Conservation (phyloP, 2,797 vertebrate genomes). For the Crenichthys baileyi region DNA sequence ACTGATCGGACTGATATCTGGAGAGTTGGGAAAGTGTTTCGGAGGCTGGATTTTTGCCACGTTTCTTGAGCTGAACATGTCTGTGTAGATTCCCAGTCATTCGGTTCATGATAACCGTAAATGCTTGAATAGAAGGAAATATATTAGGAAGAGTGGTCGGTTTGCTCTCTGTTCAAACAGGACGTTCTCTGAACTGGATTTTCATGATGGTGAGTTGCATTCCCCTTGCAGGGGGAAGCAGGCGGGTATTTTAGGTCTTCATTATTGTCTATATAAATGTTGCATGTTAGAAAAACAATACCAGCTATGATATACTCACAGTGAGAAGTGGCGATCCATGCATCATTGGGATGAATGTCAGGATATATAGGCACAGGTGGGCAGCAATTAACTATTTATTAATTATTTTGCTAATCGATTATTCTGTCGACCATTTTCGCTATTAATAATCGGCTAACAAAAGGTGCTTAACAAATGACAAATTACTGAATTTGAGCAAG, state of each 20-base stretch:
- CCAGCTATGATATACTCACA: background rate
- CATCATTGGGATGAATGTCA: too few relatives aligned
- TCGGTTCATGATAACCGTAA: background rate
- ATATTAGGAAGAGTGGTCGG: background rate
- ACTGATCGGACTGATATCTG: background rate
- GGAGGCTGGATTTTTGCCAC: slow-evolving; percentile 4
- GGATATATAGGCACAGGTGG: too few relatives aligned
- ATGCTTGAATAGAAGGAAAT: background rate
- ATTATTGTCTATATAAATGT: too few relatives aligned
- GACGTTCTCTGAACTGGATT: background rate
- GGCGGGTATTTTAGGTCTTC: background rate
- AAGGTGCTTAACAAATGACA: too few relatives aligned
- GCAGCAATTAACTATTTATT: too few relatives aligned
- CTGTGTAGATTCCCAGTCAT: background rate
- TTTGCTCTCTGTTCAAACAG: background rate
- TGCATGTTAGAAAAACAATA: background rate
- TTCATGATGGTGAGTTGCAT: background rate
- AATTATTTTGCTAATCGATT: too few relatives aligned
- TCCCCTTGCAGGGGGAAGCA: background rate
- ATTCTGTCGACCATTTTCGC: too few relatives aligned
- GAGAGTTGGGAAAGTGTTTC: background rate
- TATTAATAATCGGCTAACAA: too few relatives aligned
- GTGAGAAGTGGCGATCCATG: too few relatives aligned
- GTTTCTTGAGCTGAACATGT: background rate
- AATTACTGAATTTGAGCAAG: too few relatives aligned